Evolutionary conservation across 2,797 vertebrate species (phyloP), one percentile per base, ranked within the genome.

Genomic region (Ptychobarbus kaznakovi): DNA sequence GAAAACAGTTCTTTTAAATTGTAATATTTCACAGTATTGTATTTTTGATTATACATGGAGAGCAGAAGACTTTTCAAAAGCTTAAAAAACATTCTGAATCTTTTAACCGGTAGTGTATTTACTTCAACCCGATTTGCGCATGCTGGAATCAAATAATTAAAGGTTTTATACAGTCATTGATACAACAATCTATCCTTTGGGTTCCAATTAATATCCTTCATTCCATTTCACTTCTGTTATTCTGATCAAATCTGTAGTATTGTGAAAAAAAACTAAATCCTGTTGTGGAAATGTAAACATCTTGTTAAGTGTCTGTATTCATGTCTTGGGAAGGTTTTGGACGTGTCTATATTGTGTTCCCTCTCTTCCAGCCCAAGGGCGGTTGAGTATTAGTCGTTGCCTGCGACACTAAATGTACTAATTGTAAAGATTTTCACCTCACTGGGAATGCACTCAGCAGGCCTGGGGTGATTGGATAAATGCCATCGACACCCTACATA

Each of bases 401-500:
- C 83, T 84, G 78, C 56, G 85, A 87, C 90, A 87, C 86, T 86
- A 88, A 87, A 90, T 87, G 89, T 84, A 89, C 88, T 92, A 89
- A 89, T 86, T 78, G 84, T 89, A 91, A 90, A 91, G 91, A 91
- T 89, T 90, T 89, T 85, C 81, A 82, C 79, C 87, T 86, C 84
- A 79, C 82, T 84, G 83, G 81, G 87, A 90, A 90, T 86, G 85
- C 84, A 88, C 87, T 89, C 87, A 88, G 88, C 68, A 72, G 83
- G 86, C 88, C 63, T 82, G 86, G 85, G 83, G 86, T 91, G 90
- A 91, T 91, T 90, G 90, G 90, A 89, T 91, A 91, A 92, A 90
- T 80, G 88, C 87, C 96, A 96, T 95, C 92, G 95, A 96, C 94
- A 92, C 94, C 93, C 92, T 94, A 94, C 96, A 95, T 95, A 94